phyloP scores from a whole-genome alignment of 1,140 invertebrate genomes.

The Drosophila micromelanica region DNA sequence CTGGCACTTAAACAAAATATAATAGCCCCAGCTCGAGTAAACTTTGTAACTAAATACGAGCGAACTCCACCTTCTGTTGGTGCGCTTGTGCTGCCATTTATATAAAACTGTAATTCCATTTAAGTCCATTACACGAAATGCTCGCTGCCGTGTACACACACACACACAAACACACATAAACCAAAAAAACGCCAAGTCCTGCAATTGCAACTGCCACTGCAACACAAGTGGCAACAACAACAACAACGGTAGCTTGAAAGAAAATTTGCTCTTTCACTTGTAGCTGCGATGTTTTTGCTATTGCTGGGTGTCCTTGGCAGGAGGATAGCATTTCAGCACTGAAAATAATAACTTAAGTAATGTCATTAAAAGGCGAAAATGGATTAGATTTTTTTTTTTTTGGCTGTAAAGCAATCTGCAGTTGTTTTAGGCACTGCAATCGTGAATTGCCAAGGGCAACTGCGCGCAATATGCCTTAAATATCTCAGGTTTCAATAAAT shows the following conservation, averaged over 20 bases:
- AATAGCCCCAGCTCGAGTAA: slow-evolving; percentile 77
- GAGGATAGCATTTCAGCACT: slow-evolving; percentile 68
- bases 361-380: slow-evolving; percentile 73
- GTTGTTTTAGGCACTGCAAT: slow-evolving; percentile 9
- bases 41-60: slow-evolving; percentile 81
- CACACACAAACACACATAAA: slow-evolving; percentile 10
- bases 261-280: slow-evolving; percentile 58
- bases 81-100: slow-evolving; percentile 31
- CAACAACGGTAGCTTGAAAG: slow-evolving; percentile 52
- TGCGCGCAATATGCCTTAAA: slow-evolving; percentile 9
- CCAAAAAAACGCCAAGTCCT: slow-evolving; percentile 3
- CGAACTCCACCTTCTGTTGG: slow-evolving; percentile 20
- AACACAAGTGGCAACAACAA: slow-evolving; percentile 47
- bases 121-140: slow-evolving; percentile 79
- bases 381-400: slow-evolving; percentile 62
- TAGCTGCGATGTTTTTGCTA: slow-evolving; percentile 24
- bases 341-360: slow-evolving; percentile 83
- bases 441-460: neutral
- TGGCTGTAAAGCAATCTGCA: slow-evolving; percentile 18
- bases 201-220: slow-evolving; percentile 33
- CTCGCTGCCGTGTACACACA: slow-evolving; percentile 38
- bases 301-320: slow-evolving; percentile 55
- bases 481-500: neutral
- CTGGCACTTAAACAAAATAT: slow-evolving; percentile 78
- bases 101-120: slow-evolving; percentile 82